Base-by-base conservation (phyloP, 2,113 vertebrate species). In the Burhinus oedicnemus region DNA sequence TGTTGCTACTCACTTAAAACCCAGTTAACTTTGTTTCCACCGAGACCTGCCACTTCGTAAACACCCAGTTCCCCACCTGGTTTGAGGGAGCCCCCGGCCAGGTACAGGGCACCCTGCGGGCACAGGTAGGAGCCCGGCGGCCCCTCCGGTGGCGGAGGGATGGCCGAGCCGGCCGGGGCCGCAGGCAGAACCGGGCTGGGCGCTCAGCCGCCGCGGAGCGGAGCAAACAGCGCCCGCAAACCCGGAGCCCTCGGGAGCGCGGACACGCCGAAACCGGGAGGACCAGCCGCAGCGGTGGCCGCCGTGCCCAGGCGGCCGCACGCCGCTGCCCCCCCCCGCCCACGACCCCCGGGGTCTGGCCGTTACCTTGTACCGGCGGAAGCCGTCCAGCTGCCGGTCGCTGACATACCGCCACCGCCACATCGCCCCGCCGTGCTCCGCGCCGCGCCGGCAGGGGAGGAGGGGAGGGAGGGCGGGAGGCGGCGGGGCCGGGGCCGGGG, bases 281-380 rank as follows among this genome's bases (percentile, higher is more conserved):
- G 7, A 18, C 5, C 26, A 5, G 9, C 32, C 54, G 36, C 47
- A 42, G n/a, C 42, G n/a, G n/a, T n/a, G n/a, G n/a, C n/a, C n/a
- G n/a, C n/a, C n/a, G 45, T 45, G 45, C 45, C 45, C 45, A 18
- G 45, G 45, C 45, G 45, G 45, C 45, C 45, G 45, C 45, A 45
- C 45, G 18, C 7, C 45, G 16, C 45, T 45, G 17, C 45, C 45
- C 45, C 45, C 16, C 45, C 45, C 16, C 44, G 30, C 3, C 19
- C 20, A 66, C 38, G 7, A 27, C 6, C 25, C 40, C 57, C 25
- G 42, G 36, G 12, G 7, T 15, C 60, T 2, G 36, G 12, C 42
- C 30, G 4, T 91, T 96, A 98, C 97, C 98, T 98, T 97, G 76
- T 98, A 98, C 26, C 71, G 97, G 85, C 96, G 96, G 94, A 98